A percentile compares a stretch with the other conserved stretches of the same genome.
Conservation (phyloP, 2,797 vertebrate genomes). For the Clarias platycephalus region DNA sequence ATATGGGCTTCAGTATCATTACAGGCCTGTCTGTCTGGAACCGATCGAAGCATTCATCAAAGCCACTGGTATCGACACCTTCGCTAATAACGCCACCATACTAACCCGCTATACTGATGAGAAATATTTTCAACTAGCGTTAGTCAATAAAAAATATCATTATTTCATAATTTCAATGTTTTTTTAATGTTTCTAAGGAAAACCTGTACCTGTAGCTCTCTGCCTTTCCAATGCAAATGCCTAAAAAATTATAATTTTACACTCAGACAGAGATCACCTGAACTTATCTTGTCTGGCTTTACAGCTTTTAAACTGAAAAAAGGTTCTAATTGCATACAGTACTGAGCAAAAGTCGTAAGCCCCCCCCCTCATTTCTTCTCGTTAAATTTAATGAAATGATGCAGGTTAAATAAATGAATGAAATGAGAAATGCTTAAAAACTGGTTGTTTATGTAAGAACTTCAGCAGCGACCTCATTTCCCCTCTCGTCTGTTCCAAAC, state of each 20-base stretch:
- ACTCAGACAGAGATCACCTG: background rate
- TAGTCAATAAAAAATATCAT: too few relatives aligned
- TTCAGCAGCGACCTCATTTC: too few relatives aligned
- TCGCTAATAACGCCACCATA: constrained; percentile 25
- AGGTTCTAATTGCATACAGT: too few relatives aligned
- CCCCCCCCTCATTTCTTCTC: too few relatives aligned
- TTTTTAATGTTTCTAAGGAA: background rate
- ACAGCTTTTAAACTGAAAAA: background rate
- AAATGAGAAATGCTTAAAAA: too few relatives aligned
- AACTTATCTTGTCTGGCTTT: background rate
- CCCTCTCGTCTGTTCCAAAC: too few relatives aligned
- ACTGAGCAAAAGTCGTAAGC: too few relatives aligned
- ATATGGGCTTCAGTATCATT: constrained; percentile 55
- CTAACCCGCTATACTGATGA: constrained; percentile 18
- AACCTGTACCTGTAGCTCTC: background rate
- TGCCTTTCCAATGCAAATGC: background rate
- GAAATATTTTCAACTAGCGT: constrained; percentile 25
- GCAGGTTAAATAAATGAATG: too few relatives aligned
- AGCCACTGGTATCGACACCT: constrained; percentile 45
- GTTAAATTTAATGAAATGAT: too few relatives aligned
- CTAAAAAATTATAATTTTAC: background rate
- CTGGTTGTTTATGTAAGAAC: too few relatives aligned
- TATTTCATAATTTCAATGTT: too few relatives aligned
- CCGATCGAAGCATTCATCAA: constrained; percentile 47
- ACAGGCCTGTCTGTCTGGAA: constrained; percentile 40